Evolutionary conservation across 2,888 invertebrate genomes (phyloP).

Genomic region (Rutpela maculata): DNA sequence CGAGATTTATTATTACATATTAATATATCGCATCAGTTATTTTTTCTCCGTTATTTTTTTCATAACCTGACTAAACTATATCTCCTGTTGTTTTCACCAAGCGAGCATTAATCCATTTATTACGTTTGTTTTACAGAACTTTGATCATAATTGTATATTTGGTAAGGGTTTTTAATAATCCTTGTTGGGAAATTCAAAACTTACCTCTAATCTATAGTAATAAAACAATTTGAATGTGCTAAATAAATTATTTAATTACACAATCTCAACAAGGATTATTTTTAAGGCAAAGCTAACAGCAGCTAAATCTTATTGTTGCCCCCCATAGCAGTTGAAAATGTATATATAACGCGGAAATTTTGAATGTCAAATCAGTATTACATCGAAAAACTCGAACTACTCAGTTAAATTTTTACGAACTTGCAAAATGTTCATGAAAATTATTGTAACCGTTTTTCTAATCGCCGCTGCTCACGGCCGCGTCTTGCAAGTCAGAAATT

Average conservation of each 20-base stretch:
- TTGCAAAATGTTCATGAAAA: not conserved
- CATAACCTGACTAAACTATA: too few species aligned
- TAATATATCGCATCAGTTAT: too few species aligned
- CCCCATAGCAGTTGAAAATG: not conserved
- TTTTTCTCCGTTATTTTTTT: too few species aligned
- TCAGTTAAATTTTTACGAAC: not conserved
- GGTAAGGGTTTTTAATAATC: not conserved
- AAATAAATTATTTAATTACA: not conserved
- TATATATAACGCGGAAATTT: not conserved
- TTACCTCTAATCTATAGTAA: not conserved
- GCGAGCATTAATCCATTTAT: too few species aligned
- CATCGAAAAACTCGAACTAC: not conserved
- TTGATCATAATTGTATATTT: not conserved
- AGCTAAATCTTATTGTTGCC: not conserved
- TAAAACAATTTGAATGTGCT: not conserved
- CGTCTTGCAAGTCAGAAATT: slow-evolving; percentile 23
- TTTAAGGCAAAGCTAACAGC: not conserved
- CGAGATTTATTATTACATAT: too few species aligned
- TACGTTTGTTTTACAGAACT: too few species aligned
- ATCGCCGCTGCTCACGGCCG: not conserved
- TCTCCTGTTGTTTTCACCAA: too few species aligned
- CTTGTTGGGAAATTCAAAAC: not conserved
- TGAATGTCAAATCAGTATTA: not conserved
- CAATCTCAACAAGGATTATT: not conserved
- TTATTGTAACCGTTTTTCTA: not conserved